Conservation (phyloP, 1,140 invertebrate genomes). For the Eulimnadia texana region DNA sequence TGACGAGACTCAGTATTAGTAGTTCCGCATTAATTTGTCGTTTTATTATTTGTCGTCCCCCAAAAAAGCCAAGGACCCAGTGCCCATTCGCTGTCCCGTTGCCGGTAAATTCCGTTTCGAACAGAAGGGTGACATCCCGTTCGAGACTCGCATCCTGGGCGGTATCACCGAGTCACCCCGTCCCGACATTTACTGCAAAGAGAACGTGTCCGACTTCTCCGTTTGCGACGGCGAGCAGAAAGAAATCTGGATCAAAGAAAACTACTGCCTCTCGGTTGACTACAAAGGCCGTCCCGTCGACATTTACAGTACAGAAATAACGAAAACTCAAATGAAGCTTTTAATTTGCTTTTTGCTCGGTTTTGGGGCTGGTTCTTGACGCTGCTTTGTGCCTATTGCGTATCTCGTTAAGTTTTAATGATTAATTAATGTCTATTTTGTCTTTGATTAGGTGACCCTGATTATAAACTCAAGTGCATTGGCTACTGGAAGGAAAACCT, state of each 20-base stretch:
- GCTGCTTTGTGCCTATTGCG: not conserved
- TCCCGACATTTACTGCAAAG: constrained; percentile 81
- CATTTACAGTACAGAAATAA: constrained; percentile 54
- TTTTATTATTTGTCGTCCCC: constrained; percentile 23
- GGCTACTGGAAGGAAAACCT: constrained; percentile 97
- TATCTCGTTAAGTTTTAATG: not conserved
- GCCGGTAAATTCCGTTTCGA: constrained; percentile 90
- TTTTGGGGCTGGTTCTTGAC: not conserved
- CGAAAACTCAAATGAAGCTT: not conserved
- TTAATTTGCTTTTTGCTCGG: not conserved
- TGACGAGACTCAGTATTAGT: no score
- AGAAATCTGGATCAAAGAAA: constrained; percentile 82
- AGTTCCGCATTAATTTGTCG: not conserved
- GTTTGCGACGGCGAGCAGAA: constrained; percentile 88
- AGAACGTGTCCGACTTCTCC: constrained; percentile 87
- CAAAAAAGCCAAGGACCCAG: constrained; percentile 76
- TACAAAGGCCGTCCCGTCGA: constrained; percentile 81
- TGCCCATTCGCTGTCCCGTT: constrained; percentile 83
- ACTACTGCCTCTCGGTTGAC: constrained; percentile 90
- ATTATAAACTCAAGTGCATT: constrained; percentile 93
- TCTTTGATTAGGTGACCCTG: constrained; percentile 58
- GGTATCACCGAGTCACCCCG: constrained; percentile 85
- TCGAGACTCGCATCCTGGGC: constrained; percentile 81
- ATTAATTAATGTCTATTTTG: not conserved
- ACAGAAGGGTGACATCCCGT: constrained; percentile 71